Conservation (phyloP, 2,888 invertebrate species). For the Dasypolia templi region DNA sequence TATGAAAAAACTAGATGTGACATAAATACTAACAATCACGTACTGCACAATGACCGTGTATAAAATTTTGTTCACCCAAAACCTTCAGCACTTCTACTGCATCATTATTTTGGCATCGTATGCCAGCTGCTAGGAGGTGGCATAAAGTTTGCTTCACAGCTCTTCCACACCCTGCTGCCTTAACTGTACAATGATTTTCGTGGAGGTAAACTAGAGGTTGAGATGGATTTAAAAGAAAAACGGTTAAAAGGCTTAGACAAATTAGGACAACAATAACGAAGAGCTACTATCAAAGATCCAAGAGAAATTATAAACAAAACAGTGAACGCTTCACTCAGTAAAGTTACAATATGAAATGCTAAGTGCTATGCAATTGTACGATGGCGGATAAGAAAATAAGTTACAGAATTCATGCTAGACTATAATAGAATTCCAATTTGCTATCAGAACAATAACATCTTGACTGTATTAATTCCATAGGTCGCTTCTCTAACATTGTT, state of each 20-base stretch:
- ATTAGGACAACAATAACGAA: neutral
- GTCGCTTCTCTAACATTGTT: constrained; percentile 48
- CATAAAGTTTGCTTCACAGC: too few species aligned
- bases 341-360: constrained; percentile 59
- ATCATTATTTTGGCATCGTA: too few species aligned
- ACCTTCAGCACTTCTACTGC: too few species aligned
- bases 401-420: constrained; percentile 63
- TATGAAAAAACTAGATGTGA: neutral
- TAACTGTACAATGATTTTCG: neutral
- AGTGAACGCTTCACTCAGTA: constrained; percentile 45
- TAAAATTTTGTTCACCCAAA: too few species aligned
- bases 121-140: too few species aligned
- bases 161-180: too few species aligned
- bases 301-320: constrained; percentile 53
- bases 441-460: constrained; percentile 64
- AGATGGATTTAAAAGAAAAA: neutral
- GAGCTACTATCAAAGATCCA: constrained; percentile 6
- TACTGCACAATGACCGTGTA: too few species aligned
- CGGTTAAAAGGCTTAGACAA: neutral
- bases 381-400: constrained; percentile 65
- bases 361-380: constrained; percentile 62
- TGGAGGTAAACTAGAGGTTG: neutral
- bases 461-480: constrained; percentile 59
- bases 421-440: constrained; percentile 68
- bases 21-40: too few species aligned